Conservation (phyloP, 2,113 vertebrate genomes). For the Casuarius casuarius region DNA sequence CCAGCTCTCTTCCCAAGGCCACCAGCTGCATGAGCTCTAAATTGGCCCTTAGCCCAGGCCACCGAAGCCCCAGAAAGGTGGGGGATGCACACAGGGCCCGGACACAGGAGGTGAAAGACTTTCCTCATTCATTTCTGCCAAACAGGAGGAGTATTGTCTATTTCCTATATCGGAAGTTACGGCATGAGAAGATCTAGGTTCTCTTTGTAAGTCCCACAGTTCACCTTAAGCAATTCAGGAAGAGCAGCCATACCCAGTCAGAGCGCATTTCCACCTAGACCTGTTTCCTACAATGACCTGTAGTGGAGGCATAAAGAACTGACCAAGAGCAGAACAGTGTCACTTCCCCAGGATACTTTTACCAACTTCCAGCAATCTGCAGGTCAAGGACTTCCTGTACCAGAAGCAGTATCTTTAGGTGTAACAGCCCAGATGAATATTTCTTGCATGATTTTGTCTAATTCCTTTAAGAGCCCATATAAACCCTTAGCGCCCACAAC, state of each 20-base stretch:
- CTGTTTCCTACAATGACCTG: not conserved
- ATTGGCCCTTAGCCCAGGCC: not conserved
- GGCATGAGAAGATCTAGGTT: not conserved
- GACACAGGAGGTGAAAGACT: not conserved
- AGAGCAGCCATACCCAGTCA: rapidly evolving
- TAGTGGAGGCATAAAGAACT: not conserved
- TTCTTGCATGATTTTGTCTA: not conserved
- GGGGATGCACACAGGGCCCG: not conserved
- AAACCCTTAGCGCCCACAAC: not conserved
- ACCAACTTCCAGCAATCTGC: not conserved
- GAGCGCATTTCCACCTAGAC: rapidly evolving
- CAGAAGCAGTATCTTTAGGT: not conserved
- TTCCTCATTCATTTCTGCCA: not conserved
- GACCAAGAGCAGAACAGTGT: not conserved
- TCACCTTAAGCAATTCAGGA: rapidly evolving
- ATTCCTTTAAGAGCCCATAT: not conserved
- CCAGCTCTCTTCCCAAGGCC: not conserved
- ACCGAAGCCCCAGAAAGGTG: not conserved
- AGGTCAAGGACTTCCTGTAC: not conserved
- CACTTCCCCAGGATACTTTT: not conserved
- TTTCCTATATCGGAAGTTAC: not conserved
- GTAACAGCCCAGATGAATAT: not conserved
- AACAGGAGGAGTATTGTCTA: not conserved
- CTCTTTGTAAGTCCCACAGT: not conserved
- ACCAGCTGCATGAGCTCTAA: not conserved